Evolutionary conservation across 2,888 invertebrate genomes (phyloP), one percentile per base, ranked within the genome.

Genomic region (Rhagonycha lutea): DNA sequence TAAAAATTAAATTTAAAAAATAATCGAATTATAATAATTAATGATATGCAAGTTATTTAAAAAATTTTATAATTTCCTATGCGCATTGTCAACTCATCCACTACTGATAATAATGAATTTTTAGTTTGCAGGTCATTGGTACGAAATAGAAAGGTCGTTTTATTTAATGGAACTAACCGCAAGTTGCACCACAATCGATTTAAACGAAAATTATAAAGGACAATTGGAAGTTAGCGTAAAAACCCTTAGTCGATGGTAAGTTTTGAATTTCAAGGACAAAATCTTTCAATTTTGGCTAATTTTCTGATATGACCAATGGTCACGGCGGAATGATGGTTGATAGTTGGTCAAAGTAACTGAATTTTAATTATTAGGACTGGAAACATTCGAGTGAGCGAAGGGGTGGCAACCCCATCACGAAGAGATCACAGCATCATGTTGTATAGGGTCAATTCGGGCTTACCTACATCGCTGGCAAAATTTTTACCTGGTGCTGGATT

Each of bases 91-190:
- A n/a, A 47, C 63, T 23, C 62, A 63, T 63, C 23, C 47, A 47
- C 47, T 70, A 61, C n/a, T 28, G 28, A 26, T 67, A 69, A 69
- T 61, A 74, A 74, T 9, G 60, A 68, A 73, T 79, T 86, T 89
- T 70, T 85, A 94, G 90, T 92, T 94, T 86, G 88, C 91, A 79
- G 93, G 93, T 75, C 89, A 89, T 60, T 94, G 94, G 94, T 94
- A 90, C 84, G 94, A 94, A 87, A 92, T 94, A 73, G 94, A 94
- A 86, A 89, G 94, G 65, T 93, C 94, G 0, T 94, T 94, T 87
- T 94, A 94, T 86, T 86, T 94, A 77, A 91, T 94, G 83, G 94
- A 94, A 88, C 88, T 94, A 63, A 89, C 92, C 0, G 90, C 92
- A 10, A 92, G 92, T 81, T 94, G 94, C 86, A 93, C 93, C 0